Base-by-base conservation (phyloP, 1,140 invertebrate genomes). In the Drosophila arawakana region DNA sequence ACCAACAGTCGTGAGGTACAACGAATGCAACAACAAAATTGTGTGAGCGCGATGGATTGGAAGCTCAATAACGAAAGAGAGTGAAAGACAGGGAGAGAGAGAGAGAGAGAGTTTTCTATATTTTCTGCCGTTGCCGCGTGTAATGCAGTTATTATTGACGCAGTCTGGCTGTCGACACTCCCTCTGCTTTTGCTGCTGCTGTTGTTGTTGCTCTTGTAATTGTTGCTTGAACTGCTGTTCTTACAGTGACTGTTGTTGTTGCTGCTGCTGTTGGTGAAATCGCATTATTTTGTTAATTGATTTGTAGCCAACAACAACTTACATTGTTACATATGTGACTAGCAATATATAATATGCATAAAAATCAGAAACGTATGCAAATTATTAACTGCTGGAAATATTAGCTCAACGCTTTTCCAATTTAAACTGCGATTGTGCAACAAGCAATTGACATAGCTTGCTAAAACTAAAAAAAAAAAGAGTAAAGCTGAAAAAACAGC, bases 121-220 rank as follows among this genome's bases (percentile, higher is more conserved):
- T 39, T 60, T 60, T 58, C 54, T 57, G 65, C 59, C 80, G 73
- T 57, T 65, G 52, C 35, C 74, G 63, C 39, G 70, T 77, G 44
- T 77, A 88, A 88, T 88, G 83, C 83, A 89, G 77, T 89, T 88
- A 83, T 78, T 88, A 88, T 88, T 88, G 83, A 83, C 83, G 84
- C 84, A 88, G 83, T 88, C 80, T 80, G 77, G 47, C 58, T 43
- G 43, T 52, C 63, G 62, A 54, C 25, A 49, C 46, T 47, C 52
- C 61, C 44, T 25, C 55, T 18, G 30, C 25, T 18, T 10, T n/a
- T 60, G 13, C 43, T 54, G n/a, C 25, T 50, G 54, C 6, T 30
- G 25, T 6, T 30, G 25, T 10, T 57, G 47, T 7, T 60, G 34
- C 6, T 30, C 4, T n/a, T 66, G 9, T 34, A 21, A 8, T 37